Conservation (phyloP, 2,888 invertebrate genomes). For the Chloroclysta siterata region DNA sequence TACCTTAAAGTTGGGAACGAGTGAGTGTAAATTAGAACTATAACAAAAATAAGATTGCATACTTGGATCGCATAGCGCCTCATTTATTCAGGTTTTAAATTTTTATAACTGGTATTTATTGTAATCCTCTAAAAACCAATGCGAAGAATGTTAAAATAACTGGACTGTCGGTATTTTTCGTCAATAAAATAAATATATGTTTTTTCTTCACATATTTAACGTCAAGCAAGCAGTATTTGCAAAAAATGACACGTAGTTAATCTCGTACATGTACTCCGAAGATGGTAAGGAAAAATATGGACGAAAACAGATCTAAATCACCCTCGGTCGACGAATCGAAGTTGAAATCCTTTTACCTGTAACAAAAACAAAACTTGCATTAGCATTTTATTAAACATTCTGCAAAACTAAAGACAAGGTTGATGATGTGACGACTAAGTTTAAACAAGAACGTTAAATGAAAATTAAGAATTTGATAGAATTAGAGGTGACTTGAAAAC, state of each 20-base stretch:
- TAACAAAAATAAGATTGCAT: slow-evolving; percentile 42
- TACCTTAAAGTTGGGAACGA: slow-evolving; percentile 12
- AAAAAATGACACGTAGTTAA: no score
- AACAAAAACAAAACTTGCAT: slow-evolving; percentile 15
- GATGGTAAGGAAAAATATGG: background rate
- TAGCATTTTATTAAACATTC: background rate
- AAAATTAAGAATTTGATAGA: no score
- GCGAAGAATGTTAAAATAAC: background rate
- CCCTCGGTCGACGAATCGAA: background rate
- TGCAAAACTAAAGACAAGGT: no score
- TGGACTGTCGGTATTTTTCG: background rate
- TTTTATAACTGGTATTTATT: slow-evolving; percentile 8
- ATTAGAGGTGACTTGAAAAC: no score
- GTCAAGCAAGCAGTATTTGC: background rate
- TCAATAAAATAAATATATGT: background rate
- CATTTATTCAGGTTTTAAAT: slow-evolving; percentile 20
- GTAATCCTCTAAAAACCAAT: background rate
- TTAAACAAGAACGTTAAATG: no score
- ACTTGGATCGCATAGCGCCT: slow-evolving; percentile 39
- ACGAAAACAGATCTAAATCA: background rate
- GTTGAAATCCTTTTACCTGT: slow-evolving; percentile 13
- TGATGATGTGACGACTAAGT: no score
- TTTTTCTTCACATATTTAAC: background rate
- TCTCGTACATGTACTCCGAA: background rate
- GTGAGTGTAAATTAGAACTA: slow-evolving; percentile 35